phyloP scores from a whole-genome alignment of 1,140 invertebrate species.

The Solenopsis fugax region DNA sequence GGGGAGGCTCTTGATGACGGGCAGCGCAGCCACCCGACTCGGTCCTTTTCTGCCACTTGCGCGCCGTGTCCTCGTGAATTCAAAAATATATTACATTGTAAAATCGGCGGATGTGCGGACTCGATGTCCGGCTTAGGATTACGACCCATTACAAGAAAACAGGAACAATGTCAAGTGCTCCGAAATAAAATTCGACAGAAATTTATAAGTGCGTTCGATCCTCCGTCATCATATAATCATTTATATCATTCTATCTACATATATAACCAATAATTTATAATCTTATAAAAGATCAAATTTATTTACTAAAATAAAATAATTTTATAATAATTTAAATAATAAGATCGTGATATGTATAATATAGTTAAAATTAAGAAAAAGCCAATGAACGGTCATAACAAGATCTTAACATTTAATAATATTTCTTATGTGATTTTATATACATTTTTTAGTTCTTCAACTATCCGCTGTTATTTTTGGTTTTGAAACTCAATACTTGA shows the following conservation, averaged over 20 bases:
- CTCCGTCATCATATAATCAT: neutral
- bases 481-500: too few species aligned
- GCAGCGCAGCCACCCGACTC: neutral
- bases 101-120: conserved; percentile 27
- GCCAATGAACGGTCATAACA: too few species aligned
- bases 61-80: conserved; percentile 30
- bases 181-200: conserved; percentile 21
- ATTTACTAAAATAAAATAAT: conserved; percentile 12
- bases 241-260: neutral
- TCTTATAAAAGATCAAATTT: neutral
- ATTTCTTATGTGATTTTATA: too few species aligned
- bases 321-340: neutral
- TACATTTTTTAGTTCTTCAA: too few species aligned
- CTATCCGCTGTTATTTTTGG: too few species aligned
- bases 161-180: neutral
- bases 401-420: too few species aligned
- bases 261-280: neutral
- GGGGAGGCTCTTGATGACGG: conserved; percentile 33
- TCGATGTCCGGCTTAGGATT: conserved; percentile 9
- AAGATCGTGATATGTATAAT: too few species aligned
- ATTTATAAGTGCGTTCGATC: conserved; percentile 2
- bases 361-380: too few species aligned
- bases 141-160: conserved; percentile 29
- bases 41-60: conserved; percentile 5
- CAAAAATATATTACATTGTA: conserved; percentile 69